Percentiles rank a stretch among this genome's conserved stretches.
Evolutionary conservation across 1,140 invertebrate species (phyloP).

Genomic region (Paraescarpia echinospica): DNA sequence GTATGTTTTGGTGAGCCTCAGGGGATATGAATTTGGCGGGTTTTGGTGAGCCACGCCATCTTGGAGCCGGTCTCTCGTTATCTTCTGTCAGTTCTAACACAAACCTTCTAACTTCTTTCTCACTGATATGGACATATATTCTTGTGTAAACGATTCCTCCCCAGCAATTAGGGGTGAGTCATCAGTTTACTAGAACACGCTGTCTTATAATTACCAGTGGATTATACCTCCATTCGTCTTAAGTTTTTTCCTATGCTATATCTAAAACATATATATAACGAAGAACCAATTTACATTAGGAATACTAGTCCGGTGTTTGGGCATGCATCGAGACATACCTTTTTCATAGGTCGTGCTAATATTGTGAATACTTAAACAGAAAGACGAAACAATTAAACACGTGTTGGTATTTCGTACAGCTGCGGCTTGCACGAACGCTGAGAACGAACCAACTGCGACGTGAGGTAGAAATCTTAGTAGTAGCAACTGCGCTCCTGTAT

Average conservation of each 20-base stretch:
- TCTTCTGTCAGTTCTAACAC: no score
- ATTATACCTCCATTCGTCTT: no score
- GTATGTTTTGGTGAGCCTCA: no score
- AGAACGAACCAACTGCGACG: background rate
- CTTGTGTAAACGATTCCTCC: background rate
- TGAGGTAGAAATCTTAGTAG: background rate
- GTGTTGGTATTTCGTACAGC: background rate
- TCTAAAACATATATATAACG: no score
- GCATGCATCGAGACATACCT: background rate
- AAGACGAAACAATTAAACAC: background rate
- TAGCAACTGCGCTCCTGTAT: background rate
- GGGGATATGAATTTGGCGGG: no score
- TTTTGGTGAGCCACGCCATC: no score
- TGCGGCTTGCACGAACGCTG: background rate
- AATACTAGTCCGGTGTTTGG: background rate
- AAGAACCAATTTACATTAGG: no score
- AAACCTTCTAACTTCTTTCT: background rate
- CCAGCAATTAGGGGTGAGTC: background rate
- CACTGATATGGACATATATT: background rate
- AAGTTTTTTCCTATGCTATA: no score
- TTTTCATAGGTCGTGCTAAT: background rate
- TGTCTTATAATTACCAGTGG: background rate
- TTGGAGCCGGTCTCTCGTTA: no score
- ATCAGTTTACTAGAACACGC: background rate
- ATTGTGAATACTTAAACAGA: background rate